These are phyloP conservation scores for Oreocharis arfaki DNA, from an alignment of 2,113 vertebrate genomes.

Conservation along the genomic window DNA sequence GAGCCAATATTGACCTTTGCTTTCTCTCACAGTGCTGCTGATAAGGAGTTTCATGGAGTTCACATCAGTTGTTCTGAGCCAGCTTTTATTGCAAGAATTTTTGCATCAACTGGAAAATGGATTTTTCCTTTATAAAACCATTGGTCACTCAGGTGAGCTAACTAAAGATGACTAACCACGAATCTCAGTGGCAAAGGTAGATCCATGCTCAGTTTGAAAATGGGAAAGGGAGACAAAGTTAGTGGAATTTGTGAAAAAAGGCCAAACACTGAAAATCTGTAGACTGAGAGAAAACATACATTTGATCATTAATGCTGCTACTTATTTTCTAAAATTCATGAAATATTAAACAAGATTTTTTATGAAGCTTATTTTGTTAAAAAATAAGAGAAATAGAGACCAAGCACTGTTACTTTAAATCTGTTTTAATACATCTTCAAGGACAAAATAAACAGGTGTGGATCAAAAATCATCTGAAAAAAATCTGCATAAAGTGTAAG, in stretches of 20 bases:
- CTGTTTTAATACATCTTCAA: conserved; percentile 31
- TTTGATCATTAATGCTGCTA: neutral
- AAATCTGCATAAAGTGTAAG: neutral
- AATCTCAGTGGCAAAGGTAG: neutral
- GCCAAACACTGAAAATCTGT: neutral
- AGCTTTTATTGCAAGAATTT: neutral
- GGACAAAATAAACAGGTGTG: conserved; percentile 18
- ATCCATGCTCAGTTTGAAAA: neutral
- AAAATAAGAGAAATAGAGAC: neutral
- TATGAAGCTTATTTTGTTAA: neutral
- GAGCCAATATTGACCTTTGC: neutral
- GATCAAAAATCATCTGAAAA: conserved; percentile 22
- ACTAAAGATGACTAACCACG: neutral
- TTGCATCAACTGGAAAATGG: neutral
- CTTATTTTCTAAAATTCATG: neutral
- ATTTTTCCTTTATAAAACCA: neutral
- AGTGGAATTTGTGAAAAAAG: neutral
- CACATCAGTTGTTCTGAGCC: neutral
- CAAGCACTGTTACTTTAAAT: conserved; percentile 4
- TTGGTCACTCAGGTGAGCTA: neutral
- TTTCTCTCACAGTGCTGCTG: neutral
- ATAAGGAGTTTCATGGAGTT: neutral
- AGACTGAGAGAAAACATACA: neutral
- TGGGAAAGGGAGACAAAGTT: neutral
- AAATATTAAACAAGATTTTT: neutral